Evolutionary conservation across 2,113 vertebrate species (phyloP), one percentile per base, ranked within the genome.

Genomic region (Sula dactylatra): DNA sequence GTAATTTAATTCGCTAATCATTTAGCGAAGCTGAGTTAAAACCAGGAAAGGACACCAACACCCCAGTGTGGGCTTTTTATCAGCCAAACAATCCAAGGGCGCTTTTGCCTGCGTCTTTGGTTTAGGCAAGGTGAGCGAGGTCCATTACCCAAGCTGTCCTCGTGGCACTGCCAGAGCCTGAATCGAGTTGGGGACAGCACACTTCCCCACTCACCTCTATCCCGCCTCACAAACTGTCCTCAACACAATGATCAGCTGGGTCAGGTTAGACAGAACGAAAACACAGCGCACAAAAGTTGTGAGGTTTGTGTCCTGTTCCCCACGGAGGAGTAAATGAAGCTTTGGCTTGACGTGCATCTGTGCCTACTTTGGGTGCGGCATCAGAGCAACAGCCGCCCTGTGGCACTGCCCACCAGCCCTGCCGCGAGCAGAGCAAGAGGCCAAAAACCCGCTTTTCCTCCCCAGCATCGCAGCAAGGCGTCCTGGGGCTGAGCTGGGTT

Each of bases 211-310:
- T 61, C 45, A 2, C 34, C 85, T 44, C 58, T 6, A 1, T 1
- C 54, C 40, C 6, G 3, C 6, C 74, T 54, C 38, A 0, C 82
- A 32, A 44, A 3, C 31, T 3, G 0, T 13, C 62, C 70, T 45
- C 44, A 45, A 9, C 56, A 13, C 61, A 19, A 3, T 7, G 2
- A 15, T 0, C 4, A 7, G 0, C 32, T 2, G 20, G 42, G 15
- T 9, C n/a, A 47, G 54, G 11, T 19, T 3, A 29, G 34, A 24
- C 34, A 47, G 59, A 64, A 9, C 3, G 24, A 16, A 44, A 81
- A 19, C n/a, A 42, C 47, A 86, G 34, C 4, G 6, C 67, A 58
- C 16, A 16, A 7, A 44, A 64, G 9, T 20, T 4, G 6, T 16
- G 59, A 31, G 69, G 9, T 31, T 32, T 32, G 25, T 6, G 24